Conservation (phyloP, 2,113 vertebrate genomes). For the Macaca fascicularis region DNA sequence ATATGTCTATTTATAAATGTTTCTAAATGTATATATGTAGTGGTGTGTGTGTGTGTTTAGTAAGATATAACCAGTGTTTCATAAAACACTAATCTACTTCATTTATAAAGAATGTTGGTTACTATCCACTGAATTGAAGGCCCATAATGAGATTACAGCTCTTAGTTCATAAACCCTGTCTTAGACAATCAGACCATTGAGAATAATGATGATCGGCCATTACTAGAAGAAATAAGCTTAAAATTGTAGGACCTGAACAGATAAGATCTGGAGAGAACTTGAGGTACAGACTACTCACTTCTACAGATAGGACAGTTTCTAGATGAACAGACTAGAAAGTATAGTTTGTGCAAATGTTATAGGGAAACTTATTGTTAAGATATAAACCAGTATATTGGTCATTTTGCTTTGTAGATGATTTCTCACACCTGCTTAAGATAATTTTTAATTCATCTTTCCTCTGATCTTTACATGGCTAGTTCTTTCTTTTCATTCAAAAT, state of each 20-base stretch:
- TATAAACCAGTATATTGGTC: not conserved
- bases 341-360: not conserved
- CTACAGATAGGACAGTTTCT: not conserved
- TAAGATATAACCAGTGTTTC: not conserved
- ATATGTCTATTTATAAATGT: not conserved
- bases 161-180: not conserved
- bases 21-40: not conserved
- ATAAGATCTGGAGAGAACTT: not conserved
- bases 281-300: not conserved
- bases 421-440: not conserved
- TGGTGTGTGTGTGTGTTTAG: not conserved
- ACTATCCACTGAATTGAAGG: not conserved
- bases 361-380: not conserved
- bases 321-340: not conserved
- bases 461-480: not conserved
- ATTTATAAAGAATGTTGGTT: constrained; percentile 13
- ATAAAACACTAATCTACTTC: not conserved
- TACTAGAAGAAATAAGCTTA: not conserved
- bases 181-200: not conserved
- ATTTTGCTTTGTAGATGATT: not conserved
- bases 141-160: not conserved
- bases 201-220: not conserved
- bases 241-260: not conserved
- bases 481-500: constrained; percentile 29
- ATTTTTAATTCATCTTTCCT: not conserved